phyloP scores from a whole-genome alignment of 2,888 invertebrate species.

The Drosophila monieri region DNA sequence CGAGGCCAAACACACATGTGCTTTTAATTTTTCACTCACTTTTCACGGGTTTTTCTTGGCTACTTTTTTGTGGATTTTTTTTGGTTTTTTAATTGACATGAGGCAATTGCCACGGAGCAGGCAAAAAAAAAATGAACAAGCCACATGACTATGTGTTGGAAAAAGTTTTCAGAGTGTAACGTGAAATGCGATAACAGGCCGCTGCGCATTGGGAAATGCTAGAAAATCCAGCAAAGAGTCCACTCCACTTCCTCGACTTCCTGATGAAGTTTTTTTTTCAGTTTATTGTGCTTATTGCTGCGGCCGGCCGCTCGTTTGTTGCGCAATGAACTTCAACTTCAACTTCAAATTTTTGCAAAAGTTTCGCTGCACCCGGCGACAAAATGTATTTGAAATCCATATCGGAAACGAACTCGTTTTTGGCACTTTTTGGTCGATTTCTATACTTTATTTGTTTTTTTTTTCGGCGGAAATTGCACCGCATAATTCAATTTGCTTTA shows the following conservation, averaged over 20 bases:
- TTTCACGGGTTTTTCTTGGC: slow-evolving; percentile 25
- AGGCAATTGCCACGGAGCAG: slow-evolving; percentile 46
- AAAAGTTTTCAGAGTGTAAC: slow-evolving; percentile 73
- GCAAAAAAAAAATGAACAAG: slow-evolving; percentile 40
- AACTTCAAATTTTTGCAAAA: slow-evolving; percentile 27
- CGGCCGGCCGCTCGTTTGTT: slow-evolving; percentile 44
- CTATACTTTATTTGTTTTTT: slow-evolving; percentile 22
- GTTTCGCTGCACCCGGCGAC: slow-evolving; percentile 36
- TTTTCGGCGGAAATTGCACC: slow-evolving; percentile 56
- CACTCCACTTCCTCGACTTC: slow-evolving; percentile 51
- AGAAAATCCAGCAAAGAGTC: slow-evolving; percentile 41
- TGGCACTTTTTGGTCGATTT: slow-evolving; percentile 24
- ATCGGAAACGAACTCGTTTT: slow-evolving; percentile 69
- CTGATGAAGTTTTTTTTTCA: slow-evolving; percentile 28
- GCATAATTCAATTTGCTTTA: slow-evolving; percentile 50
- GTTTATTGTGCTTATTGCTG: slow-evolving; percentile 18
- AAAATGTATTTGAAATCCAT: slow-evolving; percentile 48
- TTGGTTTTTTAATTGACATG: slow-evolving; percentile 62
- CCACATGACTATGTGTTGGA: slow-evolving; percentile 40
- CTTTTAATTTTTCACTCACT: slow-evolving; percentile 54
- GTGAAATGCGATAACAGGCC: slow-evolving; percentile 64
- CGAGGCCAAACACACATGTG: slow-evolving; percentile 28
- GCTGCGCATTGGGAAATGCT: slow-evolving; percentile 54
- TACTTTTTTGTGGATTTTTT: slow-evolving; percentile 9
- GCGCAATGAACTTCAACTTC: slow-evolving; percentile 77